These are phyloP conservation scores for Eumacrocentrus americanus DNA, from an alignment of 2,888 invertebrate genomes.

Conservation along the genomic window DNA sequence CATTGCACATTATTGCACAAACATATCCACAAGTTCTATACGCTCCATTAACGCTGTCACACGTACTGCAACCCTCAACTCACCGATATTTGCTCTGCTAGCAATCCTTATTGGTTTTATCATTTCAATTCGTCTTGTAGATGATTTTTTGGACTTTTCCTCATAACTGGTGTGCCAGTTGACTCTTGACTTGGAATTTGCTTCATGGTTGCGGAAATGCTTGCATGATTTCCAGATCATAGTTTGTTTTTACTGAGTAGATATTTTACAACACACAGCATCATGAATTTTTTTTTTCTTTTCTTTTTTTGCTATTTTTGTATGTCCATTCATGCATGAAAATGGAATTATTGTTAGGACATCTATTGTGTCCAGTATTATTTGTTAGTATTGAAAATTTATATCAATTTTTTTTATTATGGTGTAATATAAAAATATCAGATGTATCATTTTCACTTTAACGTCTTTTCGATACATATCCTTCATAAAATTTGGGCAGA, in stretches of 20 bases:
- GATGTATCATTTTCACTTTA: too few species aligned
- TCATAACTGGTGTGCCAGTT: constrained; percentile 30
- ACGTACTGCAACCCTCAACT: constrained; percentile 28
- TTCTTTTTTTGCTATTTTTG: not conserved
- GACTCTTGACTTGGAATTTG: constrained; percentile 15
- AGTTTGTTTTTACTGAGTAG: not conserved
- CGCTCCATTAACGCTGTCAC: constrained; percentile 38
- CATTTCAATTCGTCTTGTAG: constrained; percentile 44
- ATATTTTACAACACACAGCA: not conserved
- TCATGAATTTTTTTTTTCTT: not conserved
- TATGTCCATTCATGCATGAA: too few species aligned
- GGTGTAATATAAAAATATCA: too few species aligned
- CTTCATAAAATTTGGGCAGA: too few species aligned
- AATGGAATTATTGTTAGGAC: too few species aligned
- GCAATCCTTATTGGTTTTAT: constrained; percentile 45
- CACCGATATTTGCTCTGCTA: constrained; percentile 37
- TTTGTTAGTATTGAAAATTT: too few species aligned
- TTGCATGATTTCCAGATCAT: constrained; percentile 26
- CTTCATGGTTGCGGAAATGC: constrained; percentile 11
- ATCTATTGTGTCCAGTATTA: too few species aligned
- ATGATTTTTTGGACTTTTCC: constrained; percentile 40
- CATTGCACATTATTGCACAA: constrained; percentile 44
- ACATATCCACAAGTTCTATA: constrained; percentile 39
- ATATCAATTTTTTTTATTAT: too few species aligned
- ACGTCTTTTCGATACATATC: too few species aligned